A percentile compares a stretch with the other conserved stretches of the same genome.
These are phyloP conservation scores for Cynopterus sphinx DNA, from an alignment of 2,797 vertebrate genomes.

Conservation along the genomic window DNA sequence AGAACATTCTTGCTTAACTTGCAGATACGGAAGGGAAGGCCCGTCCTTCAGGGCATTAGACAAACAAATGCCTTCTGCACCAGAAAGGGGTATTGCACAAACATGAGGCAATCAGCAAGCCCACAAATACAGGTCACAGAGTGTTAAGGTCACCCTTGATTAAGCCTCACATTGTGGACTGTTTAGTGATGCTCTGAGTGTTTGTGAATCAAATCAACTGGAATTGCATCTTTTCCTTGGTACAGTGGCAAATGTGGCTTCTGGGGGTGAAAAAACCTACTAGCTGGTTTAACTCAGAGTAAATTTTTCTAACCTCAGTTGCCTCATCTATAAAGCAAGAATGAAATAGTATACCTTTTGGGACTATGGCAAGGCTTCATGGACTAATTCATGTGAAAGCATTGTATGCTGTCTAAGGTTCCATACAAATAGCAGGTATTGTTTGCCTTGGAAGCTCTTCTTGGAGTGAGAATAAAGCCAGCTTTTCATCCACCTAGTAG, in stretches of 20 bases:
- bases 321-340: neutral
- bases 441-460: constrained; percentile 45
- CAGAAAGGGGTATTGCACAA: neutral
- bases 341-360: neutral
- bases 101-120: neutral
- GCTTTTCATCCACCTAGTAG: neutral
- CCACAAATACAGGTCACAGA: neutral
- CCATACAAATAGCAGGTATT: neutral
- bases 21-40: neutral
- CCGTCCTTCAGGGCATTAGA: neutral
- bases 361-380: neutral
- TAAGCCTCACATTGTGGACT: neutral
- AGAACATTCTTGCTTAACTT: neutral
- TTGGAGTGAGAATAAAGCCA: neutral
- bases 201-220: neutral
- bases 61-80: neutral
- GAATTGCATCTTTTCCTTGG: neutral
- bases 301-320: neutral
- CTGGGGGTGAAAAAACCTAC: neutral
- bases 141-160: neutral
- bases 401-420: neutral
- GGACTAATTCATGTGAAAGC: neutral
- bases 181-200: neutral
- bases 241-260: neutral
- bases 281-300: no score